Conservation (phyloP, 2,113 vertebrate genomes). For the Nycticorax nycticorax region DNA sequence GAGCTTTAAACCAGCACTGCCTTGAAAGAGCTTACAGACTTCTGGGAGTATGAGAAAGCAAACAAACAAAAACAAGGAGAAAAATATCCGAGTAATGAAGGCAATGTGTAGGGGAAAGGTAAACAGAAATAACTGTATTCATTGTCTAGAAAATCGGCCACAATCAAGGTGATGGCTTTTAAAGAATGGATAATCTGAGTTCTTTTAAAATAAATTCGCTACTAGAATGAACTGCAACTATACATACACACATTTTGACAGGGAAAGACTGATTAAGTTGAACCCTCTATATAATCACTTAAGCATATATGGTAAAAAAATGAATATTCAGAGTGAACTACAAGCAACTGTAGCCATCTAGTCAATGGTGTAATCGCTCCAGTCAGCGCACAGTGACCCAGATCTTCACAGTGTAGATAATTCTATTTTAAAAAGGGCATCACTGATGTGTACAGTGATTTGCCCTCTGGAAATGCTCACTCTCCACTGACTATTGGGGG, state of each 20-base stretch:
- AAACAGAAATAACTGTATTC: neutral
- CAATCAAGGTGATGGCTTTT: neutral
- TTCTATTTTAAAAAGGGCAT: neutral
- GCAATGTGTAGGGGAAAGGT: neutral
- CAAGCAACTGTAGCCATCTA: neutral
- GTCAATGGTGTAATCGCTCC: neutral
- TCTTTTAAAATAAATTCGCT: neutral
- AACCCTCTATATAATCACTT: neutral
- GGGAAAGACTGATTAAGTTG: neutral
- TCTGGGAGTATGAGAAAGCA: neutral
- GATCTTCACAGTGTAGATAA: neutral
- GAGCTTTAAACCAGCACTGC: neutral
- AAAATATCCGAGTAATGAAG: neutral
- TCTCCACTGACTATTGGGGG: neutral
- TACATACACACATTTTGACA: neutral
- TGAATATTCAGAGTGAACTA: neutral
- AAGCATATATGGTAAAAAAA: neutral
- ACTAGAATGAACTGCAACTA: neutral
- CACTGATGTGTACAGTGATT: neutral
- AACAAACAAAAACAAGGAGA: neutral
- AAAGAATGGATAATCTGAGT: neutral
- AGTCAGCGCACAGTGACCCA: neutral
- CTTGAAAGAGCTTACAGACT: neutral
- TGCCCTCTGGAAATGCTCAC: neutral
- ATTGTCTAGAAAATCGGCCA: neutral